Conservation (phyloP, 2,888 invertebrate species). For the Tachina grossa region DNA sequence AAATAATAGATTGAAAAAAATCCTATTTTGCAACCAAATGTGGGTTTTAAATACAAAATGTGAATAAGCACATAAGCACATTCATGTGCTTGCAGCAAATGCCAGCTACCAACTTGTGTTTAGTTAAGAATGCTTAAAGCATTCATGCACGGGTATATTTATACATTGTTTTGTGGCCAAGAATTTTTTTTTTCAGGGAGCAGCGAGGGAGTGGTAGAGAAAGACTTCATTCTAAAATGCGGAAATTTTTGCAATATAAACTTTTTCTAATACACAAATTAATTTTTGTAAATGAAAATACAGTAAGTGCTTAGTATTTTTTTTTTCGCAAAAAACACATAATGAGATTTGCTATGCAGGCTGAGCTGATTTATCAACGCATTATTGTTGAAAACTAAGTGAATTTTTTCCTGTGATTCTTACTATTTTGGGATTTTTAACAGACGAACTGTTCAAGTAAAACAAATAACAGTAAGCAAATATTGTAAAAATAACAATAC, state of each 20-base stretch:
- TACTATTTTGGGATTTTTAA: neutral
- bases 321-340: slow-evolving; percentile 29
- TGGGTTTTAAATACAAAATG: slow-evolving; percentile 7
- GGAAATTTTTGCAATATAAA: neutral
- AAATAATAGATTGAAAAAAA: neutral
- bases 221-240: neutral
- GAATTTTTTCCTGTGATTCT: slow-evolving; percentile 42
- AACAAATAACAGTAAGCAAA: neutral
- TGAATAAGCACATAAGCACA: neutral
- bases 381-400: slow-evolving; percentile 56
- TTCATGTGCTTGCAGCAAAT: neutral
- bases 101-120: neutral
- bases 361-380: slow-evolving; percentile 71
- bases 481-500: neutral
- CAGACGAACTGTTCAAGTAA: neutral
- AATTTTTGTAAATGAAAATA: slow-evolving; percentile 32
- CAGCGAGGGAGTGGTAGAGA: neutral
- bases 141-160: neutral
- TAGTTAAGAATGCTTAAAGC: neutral
- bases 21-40: slow-evolving; percentile 30
- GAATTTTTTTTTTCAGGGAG: neutral
- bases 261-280: slow-evolving; percentile 18
- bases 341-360: slow-evolving; percentile 67
- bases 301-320: neutral
- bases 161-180: slow-evolving; percentile 31